These are phyloP conservation scores for Syndactyla subalaris DNA, from an alignment of 2,797 vertebrate genomes.

Conservation along the genomic window DNA sequence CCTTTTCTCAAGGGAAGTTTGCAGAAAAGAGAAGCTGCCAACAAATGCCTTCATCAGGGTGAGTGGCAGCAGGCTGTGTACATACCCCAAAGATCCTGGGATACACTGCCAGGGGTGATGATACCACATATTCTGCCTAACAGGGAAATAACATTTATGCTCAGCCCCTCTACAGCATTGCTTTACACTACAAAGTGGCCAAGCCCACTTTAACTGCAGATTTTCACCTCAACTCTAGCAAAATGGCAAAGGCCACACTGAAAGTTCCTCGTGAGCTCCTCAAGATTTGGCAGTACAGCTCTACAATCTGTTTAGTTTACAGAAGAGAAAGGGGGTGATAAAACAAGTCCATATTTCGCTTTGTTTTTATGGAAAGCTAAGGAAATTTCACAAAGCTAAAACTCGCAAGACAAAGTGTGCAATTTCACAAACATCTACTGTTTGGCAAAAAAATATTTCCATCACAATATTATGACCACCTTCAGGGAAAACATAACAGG, in stretches of 20 bases:
- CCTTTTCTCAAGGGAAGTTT: not conserved
- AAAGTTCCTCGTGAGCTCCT: not conserved
- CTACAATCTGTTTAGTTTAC: not conserved
- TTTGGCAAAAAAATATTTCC: not conserved
- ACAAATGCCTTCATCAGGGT: not conserved
- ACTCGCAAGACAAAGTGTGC: not conserved
- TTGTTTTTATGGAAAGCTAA: not conserved
- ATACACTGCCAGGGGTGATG: not conserved
- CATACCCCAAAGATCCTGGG: not conserved
- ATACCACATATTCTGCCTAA: not conserved
- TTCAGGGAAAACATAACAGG: not conserved
- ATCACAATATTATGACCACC: not conserved
- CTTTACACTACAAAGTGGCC: not conserved
- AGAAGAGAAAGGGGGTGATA: not conserved
- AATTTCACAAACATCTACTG: not conserved
- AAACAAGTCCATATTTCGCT: not conserved
- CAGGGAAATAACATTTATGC: not conserved
- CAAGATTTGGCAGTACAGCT: not conserved
- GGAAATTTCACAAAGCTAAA: not conserved
- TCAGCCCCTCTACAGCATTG: not conserved
- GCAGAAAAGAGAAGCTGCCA: not conserved
- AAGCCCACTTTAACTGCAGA: not conserved
- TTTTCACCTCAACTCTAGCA: not conserved
- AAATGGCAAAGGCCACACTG: not conserved
- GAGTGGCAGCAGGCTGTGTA: not conserved